Base-by-base conservation (phyloP, 2,113 vertebrate genomes). In the Jaculus jaculus region DNA sequence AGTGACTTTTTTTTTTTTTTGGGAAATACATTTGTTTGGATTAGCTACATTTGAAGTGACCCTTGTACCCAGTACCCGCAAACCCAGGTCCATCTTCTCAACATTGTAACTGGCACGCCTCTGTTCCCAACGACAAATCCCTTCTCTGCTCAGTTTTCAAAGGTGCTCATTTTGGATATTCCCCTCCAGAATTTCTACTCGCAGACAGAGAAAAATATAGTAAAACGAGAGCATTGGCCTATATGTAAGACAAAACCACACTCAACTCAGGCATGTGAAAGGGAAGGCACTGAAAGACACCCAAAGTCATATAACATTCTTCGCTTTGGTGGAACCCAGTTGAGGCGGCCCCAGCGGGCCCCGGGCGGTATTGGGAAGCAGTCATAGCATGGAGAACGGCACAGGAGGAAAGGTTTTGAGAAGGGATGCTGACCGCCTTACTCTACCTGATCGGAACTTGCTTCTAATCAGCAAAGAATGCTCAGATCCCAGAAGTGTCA, bases 361-460 rank as follows among this genome's bases (percentile, higher is more conserved):
- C 37, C 39, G 69, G 90, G 30, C 86, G 42, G 93, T 89, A 96
- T 92, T 87, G 94, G 91, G 96, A 91, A 98, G 89, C 97, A 92
- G 79, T 20, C n/a, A 74, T 34, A 69, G 85, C 95, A 78, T 87
- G 12, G 71, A 61, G 28, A 96, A 87, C 85, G 11, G 95, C 86
- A 61, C 81, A 58, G 96, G 89, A 98, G 87, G 97, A 74, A 98
- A 98, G 97, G 92, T 97, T 47, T 47, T 90, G 47, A 97, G 95
- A 93, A 97, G 95, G 97, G 97, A 95, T 82, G 91, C 93, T 89
- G 92, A 95, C 28, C n/a, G 92, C 71, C 92, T 98, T 97, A 94
- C 98, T 99, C 99, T 99, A 99, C 99, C 99, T 99, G 99, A 99
- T 99, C 99, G 99, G 98, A 99, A 99, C 98, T 99, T 99, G 99